Base-by-base conservation (phyloP, 2,888 invertebrate species). In the Teleogryllus oceanicus region DNA sequence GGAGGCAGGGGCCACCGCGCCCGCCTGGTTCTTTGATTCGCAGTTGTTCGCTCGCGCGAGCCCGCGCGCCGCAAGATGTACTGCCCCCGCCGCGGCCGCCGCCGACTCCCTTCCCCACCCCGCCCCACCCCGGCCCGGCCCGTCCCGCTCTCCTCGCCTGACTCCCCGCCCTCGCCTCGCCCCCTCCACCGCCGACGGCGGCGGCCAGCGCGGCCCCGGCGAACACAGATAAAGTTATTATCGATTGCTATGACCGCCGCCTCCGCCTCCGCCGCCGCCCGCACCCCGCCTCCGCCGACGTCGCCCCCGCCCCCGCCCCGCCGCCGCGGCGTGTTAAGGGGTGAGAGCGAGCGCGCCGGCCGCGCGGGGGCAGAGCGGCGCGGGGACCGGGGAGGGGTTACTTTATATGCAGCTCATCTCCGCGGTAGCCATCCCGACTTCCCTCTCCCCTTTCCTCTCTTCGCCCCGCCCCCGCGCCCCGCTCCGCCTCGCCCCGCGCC, bases 371-470 rank as follows among this genome's bases (percentile, higher is more conserved):
- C 51, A 21, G 50, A 21, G 37, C 74, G 78, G 37, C 24, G 62
- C 13, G 62, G 62, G 62, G n/a, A 4, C 16, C 78, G 78, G 8
- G 37, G 37, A 37, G 37, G 62, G 37, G 74, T 78, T 50, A 51
- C 78, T 78, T 78, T 62, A 78, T 78, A 62, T 78, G 62, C 78
- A 62, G 78, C 74, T 76, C 76, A 76, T 84, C 85, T 62, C 62
- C 62, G 62, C 62, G 62, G 62, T 62, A 62, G 62, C 62, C 62
- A n/a, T 62, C 84, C 83, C 83, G 84, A 84, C 85, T 84, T 82
- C 78, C 81, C 82, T 82, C 78, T 81, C 80, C 75, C 75, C 82
- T 79, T 81, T 78, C 81, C 82, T 81, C 75, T 77, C 78, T 50
- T 51, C 77, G n/a, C 62, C 76, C 50, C 49, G 75, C 74, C 78